Base-by-base conservation (phyloP, 2,113 vertebrate genomes). In the Perognathus longimembris region DNA sequence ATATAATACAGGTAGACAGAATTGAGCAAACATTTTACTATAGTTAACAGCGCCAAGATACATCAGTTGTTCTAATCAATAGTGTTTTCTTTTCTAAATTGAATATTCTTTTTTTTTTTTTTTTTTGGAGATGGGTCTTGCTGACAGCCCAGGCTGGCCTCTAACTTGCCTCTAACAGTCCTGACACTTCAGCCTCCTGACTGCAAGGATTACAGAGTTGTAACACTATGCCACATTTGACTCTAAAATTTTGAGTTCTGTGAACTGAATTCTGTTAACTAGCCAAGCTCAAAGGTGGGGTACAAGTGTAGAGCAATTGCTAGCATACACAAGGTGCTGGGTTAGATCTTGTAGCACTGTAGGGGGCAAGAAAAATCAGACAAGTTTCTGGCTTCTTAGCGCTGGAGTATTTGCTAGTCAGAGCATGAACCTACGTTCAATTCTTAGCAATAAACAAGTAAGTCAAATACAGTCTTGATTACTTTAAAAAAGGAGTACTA, bases 21-120 rank as follows among this genome's bases (percentile, higher is more conserved):
- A 89, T 45, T 91, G 71, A 77, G 38, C 6, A 91, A 95, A 73
- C 57, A 85, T 66, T 85, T 88, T 88, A 88, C 59, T 91, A 76
- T 71, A 69, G 40, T 69, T 90, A 95, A 77, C 14, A 34, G 38
- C 57, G 59, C 57, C 30, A 70, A 90, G 79, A 61, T 28, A 73
- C 80, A 88, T 79, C 40, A 64, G n/a, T n/a, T n/a, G n/a, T 87
- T 74, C 81, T 30, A 57, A 50, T 61, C 73, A 36, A 91, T 17
- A 70, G 34, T 42, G 69, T 69, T 76, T 81, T 75, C 45, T 45
- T 45, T 12, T 45, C 45, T 45, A 45, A 45, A 45, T 45, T 45
- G 9, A 12, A 45, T n/a, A n/a, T n/a, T n/a, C n/a, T n/a, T n/a
- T n/a, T n/a, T n/a, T n/a, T 36, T 75, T 63, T 26, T 63, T 63